These are phyloP conservation scores for Loripinus fragilis DNA, from an alignment of 2,888 invertebrate genomes.

Conservation along the genomic window DNA sequence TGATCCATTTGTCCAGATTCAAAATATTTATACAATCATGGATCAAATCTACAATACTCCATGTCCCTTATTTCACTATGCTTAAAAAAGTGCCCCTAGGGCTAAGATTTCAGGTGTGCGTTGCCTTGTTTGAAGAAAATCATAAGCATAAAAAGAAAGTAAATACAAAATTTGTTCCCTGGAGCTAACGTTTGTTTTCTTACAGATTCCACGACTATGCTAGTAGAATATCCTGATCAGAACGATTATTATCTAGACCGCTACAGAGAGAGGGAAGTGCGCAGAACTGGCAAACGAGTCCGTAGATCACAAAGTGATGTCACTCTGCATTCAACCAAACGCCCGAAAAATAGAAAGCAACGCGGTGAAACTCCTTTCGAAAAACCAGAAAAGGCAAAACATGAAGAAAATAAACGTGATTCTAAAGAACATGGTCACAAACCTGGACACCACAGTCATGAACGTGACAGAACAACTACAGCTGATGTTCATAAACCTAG, in stretches of 20 bases:
- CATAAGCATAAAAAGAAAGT: no score
- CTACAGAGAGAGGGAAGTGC: conserved; percentile 58
- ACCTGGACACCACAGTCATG: conserved; percentile 36
- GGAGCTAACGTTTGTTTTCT: no score
- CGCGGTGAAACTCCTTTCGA: conserved; percentile 57
- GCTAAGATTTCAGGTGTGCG: no score
- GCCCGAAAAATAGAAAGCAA: conserved; percentile 57
- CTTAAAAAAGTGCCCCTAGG: no score
- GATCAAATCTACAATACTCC: no score
- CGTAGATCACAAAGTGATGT: conserved; percentile 62
- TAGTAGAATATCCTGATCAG: conserved; percentile 54
- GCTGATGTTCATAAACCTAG: conserved; percentile 54
- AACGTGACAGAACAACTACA: conserved; percentile 38
- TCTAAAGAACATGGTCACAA: conserved; percentile 1
- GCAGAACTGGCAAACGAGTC: conserved; percentile 58
- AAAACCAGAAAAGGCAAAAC: conserved; percentile 14
- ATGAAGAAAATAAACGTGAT: conserved; percentile 16
- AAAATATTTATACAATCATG: no score
- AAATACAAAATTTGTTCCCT: no score
- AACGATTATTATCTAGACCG: conserved; percentile 59
- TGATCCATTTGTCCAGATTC: no score
- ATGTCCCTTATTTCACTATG: no score
- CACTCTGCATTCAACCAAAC: conserved; percentile 55
- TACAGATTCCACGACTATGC: conserved; percentile 58
- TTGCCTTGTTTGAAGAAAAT: no score